Evolutionary conservation across 2,797 vertebrate genomes (phyloP), one percentile per base, ranked within the genome.

Genomic region (Spinus olivaceus): DNA sequence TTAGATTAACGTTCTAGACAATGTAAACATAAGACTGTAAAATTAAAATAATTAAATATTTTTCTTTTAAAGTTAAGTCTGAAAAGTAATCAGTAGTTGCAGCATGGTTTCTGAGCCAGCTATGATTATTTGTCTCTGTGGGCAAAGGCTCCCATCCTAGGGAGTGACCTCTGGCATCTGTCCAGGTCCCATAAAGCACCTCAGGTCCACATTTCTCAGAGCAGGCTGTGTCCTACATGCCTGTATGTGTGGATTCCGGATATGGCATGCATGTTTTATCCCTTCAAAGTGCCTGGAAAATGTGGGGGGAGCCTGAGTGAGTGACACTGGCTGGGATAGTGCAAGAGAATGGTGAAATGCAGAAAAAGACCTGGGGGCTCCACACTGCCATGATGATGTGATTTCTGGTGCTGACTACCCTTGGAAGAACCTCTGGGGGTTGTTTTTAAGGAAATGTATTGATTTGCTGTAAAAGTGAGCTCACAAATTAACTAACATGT

Each of bases 21-120:
- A 54, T n/a, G 32, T 72, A 63, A 86, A 41, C 33, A 27, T 22
- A 32, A 23, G 57, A 46, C 44, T 39, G 7, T 60, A 66, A 56
- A 73, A 82, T 59, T 76, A 79, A 59, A 63, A 51, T 53, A 80
- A 89, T 93, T 42, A 71, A 87, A 28, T 90, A 66, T 53, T 87
- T 82, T 70, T 20, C 9, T 82, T 79, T 81, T 64, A 47, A 92
- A 90, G 17, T 84, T 49, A 37, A 63, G 57, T 50, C 47, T 74
- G 64, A 80, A 84, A 67, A 92, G n/a, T 73, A 82, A 78, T 20
- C 24, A 79, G 39, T 33, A 67, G 77, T 32, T 60, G 47, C 37
- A 80, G 56, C 71, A 47, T 4, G 9, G 14, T 67, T 56, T 44
- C 50, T 72, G 76, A 91, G 53, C 32, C 81, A 78, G 57, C 13